Conservation (phyloP, 2,113 vertebrate genomes). For the Clupea harengus region DNA sequence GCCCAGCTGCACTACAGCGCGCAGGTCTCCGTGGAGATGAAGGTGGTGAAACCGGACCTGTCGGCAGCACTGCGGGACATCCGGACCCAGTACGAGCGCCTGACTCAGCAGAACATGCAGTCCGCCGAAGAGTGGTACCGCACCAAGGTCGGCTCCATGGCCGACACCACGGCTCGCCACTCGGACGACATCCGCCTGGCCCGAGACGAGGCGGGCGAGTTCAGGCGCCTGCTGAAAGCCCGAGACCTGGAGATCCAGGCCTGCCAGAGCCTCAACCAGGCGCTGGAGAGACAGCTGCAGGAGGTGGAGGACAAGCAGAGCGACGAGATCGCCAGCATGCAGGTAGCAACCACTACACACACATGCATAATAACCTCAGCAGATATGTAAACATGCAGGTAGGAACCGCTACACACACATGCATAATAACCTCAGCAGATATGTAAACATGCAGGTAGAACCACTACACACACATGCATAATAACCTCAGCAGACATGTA, state of each 20-base stretch:
- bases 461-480: no score
- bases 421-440: no score
- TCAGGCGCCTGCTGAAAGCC: conserved; percentile 63
- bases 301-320: conserved; percentile 71
- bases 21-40: conserved; percentile 63
- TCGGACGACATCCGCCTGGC: conserved; percentile 61
- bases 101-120: conserved; percentile 70
- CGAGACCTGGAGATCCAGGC: conserved; percentile 70
- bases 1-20: conserved; percentile 64
- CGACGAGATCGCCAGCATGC: conserved; percentile 65
- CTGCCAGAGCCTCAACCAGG: conserved; percentile 63
- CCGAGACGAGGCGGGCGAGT: conserved; percentile 70
- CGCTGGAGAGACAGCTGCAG: conserved; percentile 69
- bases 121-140: conserved; percentile 76
- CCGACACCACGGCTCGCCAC: conserved; percentile 67
- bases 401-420: no score
- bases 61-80: conserved; percentile 61
- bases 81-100: conserved; percentile 69
- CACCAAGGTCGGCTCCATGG: conserved; percentile 69
- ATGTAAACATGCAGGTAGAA: no score
- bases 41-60: conserved; percentile 60
- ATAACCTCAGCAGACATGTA: no score
- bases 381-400: no score
- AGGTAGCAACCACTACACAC: conserved; percentile 48
- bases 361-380: no score